A percentile compares a stretch with the other conserved stretches of the same genome.
These are phyloP conservation scores for Lytechinus pictus DNA, from an alignment of 35 echinoderm and acorn worm genomes.

Conservation along the genomic window DNA sequence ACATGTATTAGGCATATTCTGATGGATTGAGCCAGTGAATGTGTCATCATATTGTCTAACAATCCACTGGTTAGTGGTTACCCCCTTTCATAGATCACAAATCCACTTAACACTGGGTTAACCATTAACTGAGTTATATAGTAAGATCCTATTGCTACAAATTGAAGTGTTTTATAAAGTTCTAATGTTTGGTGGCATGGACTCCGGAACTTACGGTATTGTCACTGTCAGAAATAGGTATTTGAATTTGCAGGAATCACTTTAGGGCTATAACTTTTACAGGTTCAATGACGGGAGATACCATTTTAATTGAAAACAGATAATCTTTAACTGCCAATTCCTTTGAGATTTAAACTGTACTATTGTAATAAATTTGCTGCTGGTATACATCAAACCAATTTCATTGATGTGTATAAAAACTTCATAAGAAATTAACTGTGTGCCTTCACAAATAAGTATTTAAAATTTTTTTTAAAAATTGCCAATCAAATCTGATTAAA, in stretches of 20 bases:
- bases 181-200: background rate
- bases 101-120: background rate
- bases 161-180: constrained; percentile 22
- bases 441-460: too few species aligned
- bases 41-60: background rate
- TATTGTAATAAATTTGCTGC: background rate
- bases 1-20: background rate
- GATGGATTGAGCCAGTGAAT: background rate
- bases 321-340: background rate
- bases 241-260: background rate
- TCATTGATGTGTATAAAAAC: background rate
- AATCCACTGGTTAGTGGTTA: background rate
- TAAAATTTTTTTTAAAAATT: too few species aligned
- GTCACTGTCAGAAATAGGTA: background rate
- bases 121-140: background rate
- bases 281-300: background rate
- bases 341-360: background rate
- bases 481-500: background rate
- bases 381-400: background rate
- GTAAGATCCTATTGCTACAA: background rate
- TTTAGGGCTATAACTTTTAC: background rate
- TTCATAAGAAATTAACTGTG: too few species aligned
- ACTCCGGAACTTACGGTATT: background rate
- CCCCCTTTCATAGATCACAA: background rate
- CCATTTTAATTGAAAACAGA: background rate